phyloP scores from a whole-genome alignment of 2,888 invertebrate species.

The Apantesis nais region DNA sequence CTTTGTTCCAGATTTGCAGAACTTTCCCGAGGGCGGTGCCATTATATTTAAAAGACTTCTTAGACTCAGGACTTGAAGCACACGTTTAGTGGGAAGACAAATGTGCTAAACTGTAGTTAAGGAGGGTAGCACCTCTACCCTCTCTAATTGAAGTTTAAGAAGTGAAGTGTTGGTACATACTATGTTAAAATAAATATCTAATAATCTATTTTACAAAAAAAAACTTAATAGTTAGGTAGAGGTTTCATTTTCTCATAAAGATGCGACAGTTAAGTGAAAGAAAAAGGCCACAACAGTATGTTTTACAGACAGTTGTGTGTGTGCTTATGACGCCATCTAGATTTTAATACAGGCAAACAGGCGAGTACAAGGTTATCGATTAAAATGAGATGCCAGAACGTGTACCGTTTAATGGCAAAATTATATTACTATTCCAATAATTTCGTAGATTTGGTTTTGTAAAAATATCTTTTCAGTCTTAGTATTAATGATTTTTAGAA shows the following conservation, averaged over 20 bases:
- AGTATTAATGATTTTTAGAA: background rate
- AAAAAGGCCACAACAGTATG: background rate
- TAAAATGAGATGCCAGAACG: background rate
- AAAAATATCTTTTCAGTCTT: background rate
- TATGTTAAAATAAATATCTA: no score
- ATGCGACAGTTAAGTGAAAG: no score
- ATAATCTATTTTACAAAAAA: no score
- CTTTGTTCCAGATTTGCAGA: conserved; percentile 80
- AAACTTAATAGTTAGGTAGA: background rate
- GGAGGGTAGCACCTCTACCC: no score
- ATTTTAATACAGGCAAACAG: background rate
- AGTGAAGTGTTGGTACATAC: background rate
- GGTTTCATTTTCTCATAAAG: no score
- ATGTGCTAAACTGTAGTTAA: background rate
- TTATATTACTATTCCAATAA: background rate
- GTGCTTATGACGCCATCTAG: background rate
- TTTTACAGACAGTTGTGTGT: background rate
- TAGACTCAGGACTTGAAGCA: conserved; percentile 88
- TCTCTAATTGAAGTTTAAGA: no score
- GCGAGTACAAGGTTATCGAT: background rate
- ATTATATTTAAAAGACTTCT: conserved; percentile 85
- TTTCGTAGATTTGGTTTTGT: background rate
- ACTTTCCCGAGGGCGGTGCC: conserved; percentile 83
- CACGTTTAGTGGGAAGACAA: conserved; percentile 54
- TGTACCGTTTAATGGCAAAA: no score